Percentiles rank a stretch among this genome's conserved stretches.
phyloP scores from a whole-genome alignment of 1,140 invertebrate genomes.

The Patella vulgata region DNA sequence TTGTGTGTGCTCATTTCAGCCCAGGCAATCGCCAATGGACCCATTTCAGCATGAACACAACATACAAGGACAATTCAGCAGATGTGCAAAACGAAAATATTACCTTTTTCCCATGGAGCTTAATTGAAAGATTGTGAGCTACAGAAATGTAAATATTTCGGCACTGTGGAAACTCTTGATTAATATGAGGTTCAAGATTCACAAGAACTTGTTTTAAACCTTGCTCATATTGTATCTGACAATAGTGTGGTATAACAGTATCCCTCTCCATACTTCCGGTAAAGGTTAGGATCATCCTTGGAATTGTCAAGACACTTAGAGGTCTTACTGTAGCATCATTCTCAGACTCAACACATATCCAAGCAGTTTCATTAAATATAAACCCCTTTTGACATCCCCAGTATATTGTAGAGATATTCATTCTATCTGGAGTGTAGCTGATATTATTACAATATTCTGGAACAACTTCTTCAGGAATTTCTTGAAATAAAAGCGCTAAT shows the following conservation, averaged over 20 bases:
- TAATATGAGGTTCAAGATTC: neutral
- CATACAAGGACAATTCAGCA: too few species aligned
- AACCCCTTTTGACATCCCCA: constrained; percentile 30
- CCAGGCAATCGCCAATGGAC: too few species aligned
- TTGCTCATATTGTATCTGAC: too few species aligned
- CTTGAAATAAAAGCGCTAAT: constrained; percentile 17
- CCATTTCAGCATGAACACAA: too few species aligned
- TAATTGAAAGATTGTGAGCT: neutral
- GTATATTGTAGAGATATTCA: constrained; percentile 9
- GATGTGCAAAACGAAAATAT: too few species aligned
- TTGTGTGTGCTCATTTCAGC: too few species aligned
- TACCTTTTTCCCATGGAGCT: too few species aligned
- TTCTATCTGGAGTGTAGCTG: constrained; percentile 11
- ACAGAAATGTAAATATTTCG: neutral
- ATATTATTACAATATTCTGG: constrained; percentile 9
- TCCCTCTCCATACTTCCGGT: too few species aligned
- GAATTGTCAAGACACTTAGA: too few species aligned
- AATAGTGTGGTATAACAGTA: too few species aligned
- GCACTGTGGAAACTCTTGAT: neutral
- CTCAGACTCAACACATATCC: neutral
- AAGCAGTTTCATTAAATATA: constrained; percentile 9
- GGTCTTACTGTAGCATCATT: too few species aligned
- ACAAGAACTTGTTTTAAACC: neutral
- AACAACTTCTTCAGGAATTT: constrained; percentile 8
- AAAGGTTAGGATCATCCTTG: too few species aligned